Conservation (phyloP, 2,113 vertebrate genomes). For the Grammomys surdaster region DNA sequence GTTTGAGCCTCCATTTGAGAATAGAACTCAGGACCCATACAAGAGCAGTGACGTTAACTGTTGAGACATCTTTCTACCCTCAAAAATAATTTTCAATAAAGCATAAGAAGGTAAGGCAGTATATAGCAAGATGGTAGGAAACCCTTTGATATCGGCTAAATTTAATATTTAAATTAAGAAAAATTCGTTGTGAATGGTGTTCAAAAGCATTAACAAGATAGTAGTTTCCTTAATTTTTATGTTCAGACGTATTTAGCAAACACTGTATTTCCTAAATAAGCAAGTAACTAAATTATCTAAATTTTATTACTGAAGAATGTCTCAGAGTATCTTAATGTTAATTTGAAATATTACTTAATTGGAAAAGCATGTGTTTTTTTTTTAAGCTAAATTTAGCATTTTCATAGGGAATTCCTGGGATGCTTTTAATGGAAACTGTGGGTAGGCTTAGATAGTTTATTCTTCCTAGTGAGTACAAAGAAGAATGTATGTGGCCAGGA, state of each 20-base stretch:
- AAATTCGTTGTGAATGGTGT: background rate
- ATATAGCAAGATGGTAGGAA: background rate
- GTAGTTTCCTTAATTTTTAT: background rate
- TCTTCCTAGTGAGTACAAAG: background rate
- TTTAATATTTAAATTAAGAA: slow-evolving; percentile 5
- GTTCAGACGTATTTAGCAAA: background rate
- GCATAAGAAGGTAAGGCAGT: background rate
- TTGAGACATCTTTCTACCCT: background rate
- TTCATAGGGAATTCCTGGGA: background rate
- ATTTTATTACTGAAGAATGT: background rate
- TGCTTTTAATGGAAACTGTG: background rate
- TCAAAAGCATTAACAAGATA: background rate
- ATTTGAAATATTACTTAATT: background rate
- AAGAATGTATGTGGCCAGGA: background rate
- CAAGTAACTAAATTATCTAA: background rate
- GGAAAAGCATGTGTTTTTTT: too few relatives aligned
- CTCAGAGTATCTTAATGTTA: background rate
- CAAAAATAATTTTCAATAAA: background rate
- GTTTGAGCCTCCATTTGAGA: background rate
- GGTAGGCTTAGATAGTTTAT: background rate
- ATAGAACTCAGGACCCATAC: too few relatives aligned
- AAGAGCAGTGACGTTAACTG: background rate
- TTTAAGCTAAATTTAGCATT: background rate
- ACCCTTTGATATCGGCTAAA: background rate
- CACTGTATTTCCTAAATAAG: background rate